Evolutionary conservation across 2,113 vertebrate species (phyloP), one percentile per base, ranked within the genome.

Genomic region (Cichladusa arquata): DNA sequence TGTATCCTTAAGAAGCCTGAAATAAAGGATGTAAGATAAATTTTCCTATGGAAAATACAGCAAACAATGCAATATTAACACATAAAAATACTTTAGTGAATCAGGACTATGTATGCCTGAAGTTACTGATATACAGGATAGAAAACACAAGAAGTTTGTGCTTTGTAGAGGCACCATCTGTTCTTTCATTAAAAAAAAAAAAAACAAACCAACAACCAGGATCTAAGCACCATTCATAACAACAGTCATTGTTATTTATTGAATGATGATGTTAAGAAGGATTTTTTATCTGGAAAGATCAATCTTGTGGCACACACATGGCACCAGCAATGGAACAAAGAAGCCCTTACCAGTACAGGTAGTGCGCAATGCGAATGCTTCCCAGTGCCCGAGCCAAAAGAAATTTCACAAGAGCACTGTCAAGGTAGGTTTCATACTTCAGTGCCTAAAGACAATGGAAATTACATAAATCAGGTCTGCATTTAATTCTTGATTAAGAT

Each of bases 381-480:
- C 98, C 98, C 92, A 99, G 97, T 3, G 99, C 99, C 82, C 99
- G 98, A 91, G 98, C 98, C 97, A 99, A 96, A 94, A 99, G 98
- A 91, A 99, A 99, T 96, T 96, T 98, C 81, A 99, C 98, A 61
- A 99, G 98, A 65, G 98, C 97, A 64, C 97, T 99, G 88, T 99
- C 98, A 69, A 99, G 97, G 95, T 99, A 99, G 92, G 98, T 98
- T 96, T 99, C 99, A 58, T 98, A 99, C 96, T 99, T 99, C 95
- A 99, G 69, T 42, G 99, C 99, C 99, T 99, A 96, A 40, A 90
- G 12, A 81, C 74, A 96, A 86, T 76, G 65, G 93, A 94, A 88
- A 81, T 82, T 1, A 53, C 91, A 69, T 20, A 51, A 45, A 74
- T 31, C 10, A 16, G 9, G 31, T 26, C 25, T 88, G 61, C 25